phyloP scores from a whole-genome alignment of 1,140 invertebrate genomes.

The Procambarus clarkii region DNA sequence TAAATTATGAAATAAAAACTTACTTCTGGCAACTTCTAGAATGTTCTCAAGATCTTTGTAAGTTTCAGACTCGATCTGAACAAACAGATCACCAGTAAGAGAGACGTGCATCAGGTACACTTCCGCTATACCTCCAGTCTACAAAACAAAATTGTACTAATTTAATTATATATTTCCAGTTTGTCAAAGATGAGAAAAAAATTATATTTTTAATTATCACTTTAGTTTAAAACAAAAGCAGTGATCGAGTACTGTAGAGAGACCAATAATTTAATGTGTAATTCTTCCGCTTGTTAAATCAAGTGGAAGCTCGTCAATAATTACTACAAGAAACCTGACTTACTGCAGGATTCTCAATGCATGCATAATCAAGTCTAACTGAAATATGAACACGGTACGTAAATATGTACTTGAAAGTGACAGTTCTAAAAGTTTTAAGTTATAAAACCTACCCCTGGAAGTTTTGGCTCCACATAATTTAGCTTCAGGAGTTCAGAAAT shows the following conservation, averaged over 20 bases:
- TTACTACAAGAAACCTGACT: background rate
- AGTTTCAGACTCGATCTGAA: slow-evolving; percentile 76
- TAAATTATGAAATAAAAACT: background rate
- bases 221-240: too few species aligned
- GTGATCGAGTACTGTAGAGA: too few species aligned
- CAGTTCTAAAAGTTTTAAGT: too few species aligned
- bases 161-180: too few species aligned
- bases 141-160: background rate
- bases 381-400: background rate
- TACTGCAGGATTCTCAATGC: too few species aligned
- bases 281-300: too few species aligned
- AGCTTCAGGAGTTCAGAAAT: slow-evolving; percentile 70
- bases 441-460: slow-evolving; percentile 73
- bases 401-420: too few species aligned
- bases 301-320: too few species aligned
- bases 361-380: background rate
- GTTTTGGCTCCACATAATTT: slow-evolving; percentile 70
- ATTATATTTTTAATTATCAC: too few species aligned
- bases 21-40: slow-evolving; percentile 73
- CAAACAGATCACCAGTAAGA: slow-evolving; percentile 76
- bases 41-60: slow-evolving; percentile 74
- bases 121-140: slow-evolving; percentile 75
- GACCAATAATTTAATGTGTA: too few species aligned
- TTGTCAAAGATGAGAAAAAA: too few species aligned
- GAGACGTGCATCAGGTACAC: slow-evolving; percentile 77